Conservation (phyloP, 2,113 vertebrate species). For the Symphodus melops region DNA sequence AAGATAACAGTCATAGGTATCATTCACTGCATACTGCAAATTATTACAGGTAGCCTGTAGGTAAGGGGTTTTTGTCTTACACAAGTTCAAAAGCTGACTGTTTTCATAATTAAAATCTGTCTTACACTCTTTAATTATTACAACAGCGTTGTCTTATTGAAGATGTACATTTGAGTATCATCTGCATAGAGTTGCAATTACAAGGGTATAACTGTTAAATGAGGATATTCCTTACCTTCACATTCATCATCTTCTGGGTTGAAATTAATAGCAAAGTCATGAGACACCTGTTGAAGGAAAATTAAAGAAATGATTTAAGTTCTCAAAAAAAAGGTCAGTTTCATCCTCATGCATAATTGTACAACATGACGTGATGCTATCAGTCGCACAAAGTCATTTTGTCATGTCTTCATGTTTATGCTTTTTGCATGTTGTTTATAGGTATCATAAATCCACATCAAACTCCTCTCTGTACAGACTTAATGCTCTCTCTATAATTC, state of each 20-base stretch:
- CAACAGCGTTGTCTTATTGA: too few relatives aligned
- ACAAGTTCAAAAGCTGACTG: background rate
- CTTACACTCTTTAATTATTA: too few relatives aligned
- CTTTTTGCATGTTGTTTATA: too few relatives aligned
- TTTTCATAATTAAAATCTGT: too few relatives aligned
- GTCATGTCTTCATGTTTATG: too few relatives aligned
- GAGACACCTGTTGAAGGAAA: conserved; percentile 87
- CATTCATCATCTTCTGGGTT: conserved; percentile 94
- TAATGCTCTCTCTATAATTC: too few relatives aligned
- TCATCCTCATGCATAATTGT: too few relatives aligned
- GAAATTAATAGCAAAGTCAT: conserved; percentile 97
- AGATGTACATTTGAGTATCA: conserved; percentile 7
- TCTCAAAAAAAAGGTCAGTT: background rate
- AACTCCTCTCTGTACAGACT: too few relatives aligned
- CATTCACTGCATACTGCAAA: background rate
- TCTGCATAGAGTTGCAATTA: conserved; percentile 11
- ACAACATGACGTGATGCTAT: too few relatives aligned
- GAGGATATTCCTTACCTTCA: conserved; percentile 86
- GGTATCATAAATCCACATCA: too few relatives aligned
- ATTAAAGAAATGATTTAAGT: background rate
- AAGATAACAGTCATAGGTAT: background rate
- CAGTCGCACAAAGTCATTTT: too few relatives aligned
- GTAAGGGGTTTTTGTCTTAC: background rate
- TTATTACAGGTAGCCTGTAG: background rate
- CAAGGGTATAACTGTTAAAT: background rate